Percentiles rank a stretch among this genome's conserved stretches.
phyloP scores from a whole-genome alignment of 2,113 vertebrate species.

The Hiodon tergisus region DNA sequence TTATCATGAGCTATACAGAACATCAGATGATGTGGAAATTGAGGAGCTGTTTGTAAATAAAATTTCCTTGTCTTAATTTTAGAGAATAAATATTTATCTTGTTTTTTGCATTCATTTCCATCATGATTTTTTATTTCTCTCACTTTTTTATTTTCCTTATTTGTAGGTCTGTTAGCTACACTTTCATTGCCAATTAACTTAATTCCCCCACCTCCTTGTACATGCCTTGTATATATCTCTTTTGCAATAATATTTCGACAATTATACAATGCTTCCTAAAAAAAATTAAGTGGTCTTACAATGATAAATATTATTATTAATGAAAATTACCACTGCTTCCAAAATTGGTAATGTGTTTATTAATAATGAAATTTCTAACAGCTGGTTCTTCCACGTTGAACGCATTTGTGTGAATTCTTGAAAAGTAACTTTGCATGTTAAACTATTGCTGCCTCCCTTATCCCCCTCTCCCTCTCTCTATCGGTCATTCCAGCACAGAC shows the following conservation, averaged over 20 bases:
- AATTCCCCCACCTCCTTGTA: not conserved
- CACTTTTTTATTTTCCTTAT: not conserved
- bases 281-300: constrained; percentile 48
- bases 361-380: constrained; percentile 23
- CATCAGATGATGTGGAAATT: constrained; percentile 4
- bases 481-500: constrained; percentile 18
- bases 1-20: not conserved
- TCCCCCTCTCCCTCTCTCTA: not conserved
- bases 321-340: constrained; percentile 24
- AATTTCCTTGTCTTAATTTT: constrained; percentile 7
- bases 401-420: constrained; percentile 33
- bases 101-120: not conserved
- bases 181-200: not conserved
- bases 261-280: constrained; percentile 52
- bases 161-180: not conserved
- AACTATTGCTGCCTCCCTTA: constrained; percentile 7
- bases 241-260: constrained; percentile 54
- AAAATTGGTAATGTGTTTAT: constrained; percentile 33
- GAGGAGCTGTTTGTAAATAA: constrained; percentile 4
- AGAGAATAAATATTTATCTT: constrained; percentile 12
- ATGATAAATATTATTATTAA: constrained; percentile 28
- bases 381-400: constrained; percentile 42
- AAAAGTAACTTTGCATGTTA: constrained; percentile 48
- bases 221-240: constrained; percentile 6
- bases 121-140: not conserved